Evolutionary conservation across 2,888 invertebrate genomes (phyloP), one percentile per base, ranked within the genome.

Genomic region (Syritta pipiens): DNA sequence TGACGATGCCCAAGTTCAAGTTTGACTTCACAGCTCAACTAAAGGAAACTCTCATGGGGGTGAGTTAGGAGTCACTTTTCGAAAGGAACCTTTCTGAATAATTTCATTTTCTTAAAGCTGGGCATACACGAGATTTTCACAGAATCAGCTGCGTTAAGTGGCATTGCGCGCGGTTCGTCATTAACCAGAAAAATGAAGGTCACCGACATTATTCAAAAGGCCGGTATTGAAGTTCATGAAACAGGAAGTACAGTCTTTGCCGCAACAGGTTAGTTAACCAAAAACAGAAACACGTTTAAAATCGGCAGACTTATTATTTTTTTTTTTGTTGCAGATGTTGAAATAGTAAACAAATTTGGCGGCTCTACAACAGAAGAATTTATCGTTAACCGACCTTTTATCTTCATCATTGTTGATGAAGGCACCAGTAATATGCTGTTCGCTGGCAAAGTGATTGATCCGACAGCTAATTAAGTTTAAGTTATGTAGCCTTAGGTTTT

Each of bases 331-430:
- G 93, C 91, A 86, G 90, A 93, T 42, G 89, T 92, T 17, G 87
- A 87, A 44, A 88, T 95, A 32, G 93, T 91, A 7, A 94, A 94
- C 87, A 94, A 95, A 88, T 94, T 95, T 83, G 93, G 94, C 0
- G 91, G 91, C 67, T 90, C 91, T 30, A 90, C 90, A 24, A 87
- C 89, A 3, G 87, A 89, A 65, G 91, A 91, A 62, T 93, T 96
- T 85, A 90, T 92, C 40, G 95, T 92, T 1, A 92, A 93, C 85
- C 93, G 92, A 79, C 95, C 95, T 0, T 96, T 95, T 89, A 84
- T 95, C 57, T 95, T 95, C 89, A 93, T 93, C 86, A 93, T 96
- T 76, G 93, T 94, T 85, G 95, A 95, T 83, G 93, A 94, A 83
- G 89, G 89, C 0, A 93, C 92, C 0, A 92, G 93, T n/a, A 93